Evolutionary conservation across 2,113 vertebrate genomes (phyloP).

Genomic region (Macquaria ambigua): DNA sequence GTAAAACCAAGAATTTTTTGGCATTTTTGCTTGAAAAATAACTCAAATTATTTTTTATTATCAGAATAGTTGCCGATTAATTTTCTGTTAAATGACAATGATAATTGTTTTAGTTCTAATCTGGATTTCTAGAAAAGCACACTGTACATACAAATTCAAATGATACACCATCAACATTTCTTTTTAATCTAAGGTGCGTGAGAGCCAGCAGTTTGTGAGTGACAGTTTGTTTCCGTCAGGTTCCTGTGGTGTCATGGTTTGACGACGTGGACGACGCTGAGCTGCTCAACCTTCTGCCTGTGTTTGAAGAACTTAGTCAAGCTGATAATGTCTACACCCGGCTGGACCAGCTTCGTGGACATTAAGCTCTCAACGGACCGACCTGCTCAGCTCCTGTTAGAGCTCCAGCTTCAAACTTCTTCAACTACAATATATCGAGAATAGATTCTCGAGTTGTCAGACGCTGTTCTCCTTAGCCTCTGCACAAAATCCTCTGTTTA

Average conservation of each 20-base stretch:
- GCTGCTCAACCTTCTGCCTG: constrained; percentile 90
- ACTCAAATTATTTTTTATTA: neutral
- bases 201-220: neutral
- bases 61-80: neutral
- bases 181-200: neutral
- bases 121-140: neutral
- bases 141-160: too few species aligned
- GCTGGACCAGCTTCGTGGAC: constrained; percentile 89
- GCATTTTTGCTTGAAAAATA: neutral
- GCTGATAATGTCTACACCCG: constrained; percentile 89
- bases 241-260: constrained; percentile 93
- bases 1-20: neutral
- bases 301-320: constrained; percentile 91
- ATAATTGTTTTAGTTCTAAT: neutral
- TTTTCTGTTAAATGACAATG: neutral
- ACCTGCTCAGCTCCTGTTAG: neutral
- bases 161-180: too few species aligned
- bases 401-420: neutral
- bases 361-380: constrained; percentile 68
- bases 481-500: constrained; percentile 45
- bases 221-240: constrained; percentile 68
- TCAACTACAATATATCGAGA: constrained; percentile 1
- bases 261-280: constrained; percentile 92
- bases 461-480: constrained; percentile 17
- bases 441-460: constrained; percentile 9